Evolutionary conservation across 2,888 invertebrate species (phyloP).

Genomic region (Tridacna gigas): DNA sequence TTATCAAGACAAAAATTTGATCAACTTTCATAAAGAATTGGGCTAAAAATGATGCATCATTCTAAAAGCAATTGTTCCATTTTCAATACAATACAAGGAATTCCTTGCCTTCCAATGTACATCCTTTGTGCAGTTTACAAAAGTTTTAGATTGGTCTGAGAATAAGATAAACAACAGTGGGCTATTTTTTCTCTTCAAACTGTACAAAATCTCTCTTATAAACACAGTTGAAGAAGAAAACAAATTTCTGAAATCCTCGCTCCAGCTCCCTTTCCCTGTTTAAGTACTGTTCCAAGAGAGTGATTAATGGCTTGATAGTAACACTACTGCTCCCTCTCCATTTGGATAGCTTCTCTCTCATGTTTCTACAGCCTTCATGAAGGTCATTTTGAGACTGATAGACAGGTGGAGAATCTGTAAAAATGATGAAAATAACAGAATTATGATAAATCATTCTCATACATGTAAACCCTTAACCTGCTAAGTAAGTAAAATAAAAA

Average conservation of each 20-base stretch:
- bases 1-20: too few relatives aligned
- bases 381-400: neutral
- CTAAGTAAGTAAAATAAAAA: too few relatives aligned
- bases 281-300: constrained; percentile 17
- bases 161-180: too few relatives aligned
- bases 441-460: too few relatives aligned
- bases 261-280: constrained; percentile 8
- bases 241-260: constrained; percentile 41
- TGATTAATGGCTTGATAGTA: constrained; percentile 6
- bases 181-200: neutral
- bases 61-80: too few relatives aligned
- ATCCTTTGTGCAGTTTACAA: too few relatives aligned
- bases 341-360: neutral
- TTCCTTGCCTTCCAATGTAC: too few relatives aligned
- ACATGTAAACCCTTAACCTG: too few relatives aligned
- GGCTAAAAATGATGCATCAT: too few relatives aligned
- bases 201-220: constrained; percentile 23
- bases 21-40: too few relatives aligned
- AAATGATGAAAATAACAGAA: neutral
- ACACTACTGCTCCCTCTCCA: constrained; percentile 18
- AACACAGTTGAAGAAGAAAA: constrained; percentile 45
- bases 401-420: neutral
- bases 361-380: neutral
- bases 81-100: too few relatives aligned
- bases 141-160: too few relatives aligned